Evolutionary conservation across 2,797 vertebrate genomes (phyloP), one percentile per base, ranked within the genome.

Genomic region (Acipenser ruthenus): DNA sequence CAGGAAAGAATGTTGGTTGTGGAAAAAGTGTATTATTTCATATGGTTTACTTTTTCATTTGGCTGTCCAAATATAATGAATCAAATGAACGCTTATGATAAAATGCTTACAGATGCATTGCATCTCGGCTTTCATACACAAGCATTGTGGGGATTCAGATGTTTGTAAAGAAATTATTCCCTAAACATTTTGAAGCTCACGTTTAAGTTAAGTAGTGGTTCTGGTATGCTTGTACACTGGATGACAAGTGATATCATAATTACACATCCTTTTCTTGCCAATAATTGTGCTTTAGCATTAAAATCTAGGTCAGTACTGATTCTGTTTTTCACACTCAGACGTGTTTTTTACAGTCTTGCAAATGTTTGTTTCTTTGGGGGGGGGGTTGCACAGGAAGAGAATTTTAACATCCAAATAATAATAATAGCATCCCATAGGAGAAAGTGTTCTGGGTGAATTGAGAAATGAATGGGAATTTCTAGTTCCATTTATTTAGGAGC

Each of bases 341-440:
- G 6, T 37, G 23, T 37, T 37, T 37, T 37, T 37, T 37, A 37
- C 23, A 37, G 23, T 37, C 23, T 37, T 37, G 23, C 2, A 37
- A 37, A 37, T 37, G 15, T 18, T 18, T 18, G 15, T 37, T 23
- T 23, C 3, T 23, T 23, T 23, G 64, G 53, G 63, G 64, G 65
- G 18, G 68, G 63, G 69, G 65, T 67, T 2, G 69, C 73, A 70
- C 76, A 81, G 80, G 78, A 84, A 81, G 69, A 74, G 73, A 67
- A 82, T 76, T 81, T 82, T 77, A 74, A 78, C 80, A 75, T 75
- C 76, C 73, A 73, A 18, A 18, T 18, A 81, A 72, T 72, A 75
- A 78, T 81, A 79, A 82, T 73, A 73, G 79, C 69, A 77, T 85
- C 74, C 75, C 77, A 77, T 55, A 80, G 78, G 79, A 82, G 66